Evolutionary conservation across 2,888 invertebrate species (phyloP).

Genomic region (Scaptodrosophila latifasciaeformis): DNA sequence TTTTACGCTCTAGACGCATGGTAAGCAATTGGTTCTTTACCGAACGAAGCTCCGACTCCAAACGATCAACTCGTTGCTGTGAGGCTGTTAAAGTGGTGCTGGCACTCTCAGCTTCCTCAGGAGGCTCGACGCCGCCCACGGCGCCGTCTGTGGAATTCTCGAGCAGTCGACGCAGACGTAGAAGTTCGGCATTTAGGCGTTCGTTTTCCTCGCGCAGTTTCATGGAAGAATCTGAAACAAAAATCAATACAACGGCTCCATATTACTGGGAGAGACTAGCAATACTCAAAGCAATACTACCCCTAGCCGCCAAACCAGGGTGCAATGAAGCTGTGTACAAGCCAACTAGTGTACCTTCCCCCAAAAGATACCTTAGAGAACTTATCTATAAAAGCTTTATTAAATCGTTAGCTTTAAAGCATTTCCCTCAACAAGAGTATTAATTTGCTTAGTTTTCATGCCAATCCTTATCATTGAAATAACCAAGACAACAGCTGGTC

Average conservation of each 20-base stretch:
- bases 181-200: constrained; percentile 78
- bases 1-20: constrained; percentile 91
- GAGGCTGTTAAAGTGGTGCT: constrained; percentile 67
- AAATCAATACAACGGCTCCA: constrained; percentile 5
- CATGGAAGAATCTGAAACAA: constrained; percentile 60
- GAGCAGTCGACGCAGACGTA: constrained; percentile 71
- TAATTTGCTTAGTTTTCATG: constrained; percentile 19
- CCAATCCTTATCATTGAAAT: constrained; percentile 13
- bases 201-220: constrained; percentile 83
- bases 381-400: no score
- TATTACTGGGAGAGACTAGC: not conserved
- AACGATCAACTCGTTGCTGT: constrained; percentile 76
- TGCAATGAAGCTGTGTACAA: constrained; percentile 46
- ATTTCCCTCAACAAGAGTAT: constrained; percentile 8
- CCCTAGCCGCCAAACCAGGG: no score
- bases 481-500: not conserved
- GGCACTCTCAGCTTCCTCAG: constrained; percentile 75
- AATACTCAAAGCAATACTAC: no score
- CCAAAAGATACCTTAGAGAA: no score
- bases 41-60: constrained; percentile 74
- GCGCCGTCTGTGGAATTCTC: constrained; percentile 80
- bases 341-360: constrained; percentile 11
- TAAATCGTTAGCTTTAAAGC: not conserved
- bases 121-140: constrained; percentile 76
- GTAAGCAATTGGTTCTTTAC: constrained; percentile 77